phyloP scores from a whole-genome alignment of 2,797 vertebrate genomes.

The Microchirus variegatus region DNA sequence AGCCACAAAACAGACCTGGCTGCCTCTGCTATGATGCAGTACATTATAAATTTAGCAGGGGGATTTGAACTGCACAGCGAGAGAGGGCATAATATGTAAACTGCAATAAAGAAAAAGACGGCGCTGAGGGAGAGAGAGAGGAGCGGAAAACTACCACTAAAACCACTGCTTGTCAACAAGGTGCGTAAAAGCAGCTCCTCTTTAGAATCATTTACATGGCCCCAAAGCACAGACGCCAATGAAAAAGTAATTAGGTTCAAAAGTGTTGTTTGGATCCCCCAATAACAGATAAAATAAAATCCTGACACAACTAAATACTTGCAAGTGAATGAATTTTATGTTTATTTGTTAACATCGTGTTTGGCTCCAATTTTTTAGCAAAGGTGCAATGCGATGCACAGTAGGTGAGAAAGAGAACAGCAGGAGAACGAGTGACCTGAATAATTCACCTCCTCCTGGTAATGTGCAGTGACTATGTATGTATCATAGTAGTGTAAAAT shows the following conservation, averaged over 20 bases:
- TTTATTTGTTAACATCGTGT: constrained; percentile 13
- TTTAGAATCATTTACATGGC: constrained; percentile 61
- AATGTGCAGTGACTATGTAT: constrained; percentile 40
- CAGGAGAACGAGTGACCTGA: constrained; percentile 20
- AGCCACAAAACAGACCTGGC: constrained; percentile 29
- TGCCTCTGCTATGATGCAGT: constrained; percentile 34
- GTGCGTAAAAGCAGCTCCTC: constrained; percentile 59
- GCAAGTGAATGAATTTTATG: constrained; percentile 1
- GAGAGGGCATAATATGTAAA: constrained; percentile 61
- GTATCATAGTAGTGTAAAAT: constrained; percentile 30
- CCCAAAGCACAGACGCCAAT: constrained; percentile 49
- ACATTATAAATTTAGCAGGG: constrained; percentile 55
- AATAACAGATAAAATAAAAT: constrained; percentile 9
- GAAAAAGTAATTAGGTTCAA: constrained; percentile 45
- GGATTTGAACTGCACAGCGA: constrained; percentile 56
- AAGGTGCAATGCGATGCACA: constrained; percentile 9
- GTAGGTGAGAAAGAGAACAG: neutral
- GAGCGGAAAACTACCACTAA: constrained; percentile 15
- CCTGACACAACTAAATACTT: constrained; percentile 2
- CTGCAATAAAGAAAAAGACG: constrained; percentile 54
- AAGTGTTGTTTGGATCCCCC: constrained; percentile 16
- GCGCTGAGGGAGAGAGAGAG: neutral
- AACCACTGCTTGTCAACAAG: constrained; percentile 43
- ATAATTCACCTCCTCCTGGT: constrained; percentile 48
- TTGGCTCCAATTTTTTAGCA: constrained; percentile 4